Evolutionary conservation across 2,888 invertebrate species (phyloP).

Genomic region (Herminia tarsipennalis): DNA sequence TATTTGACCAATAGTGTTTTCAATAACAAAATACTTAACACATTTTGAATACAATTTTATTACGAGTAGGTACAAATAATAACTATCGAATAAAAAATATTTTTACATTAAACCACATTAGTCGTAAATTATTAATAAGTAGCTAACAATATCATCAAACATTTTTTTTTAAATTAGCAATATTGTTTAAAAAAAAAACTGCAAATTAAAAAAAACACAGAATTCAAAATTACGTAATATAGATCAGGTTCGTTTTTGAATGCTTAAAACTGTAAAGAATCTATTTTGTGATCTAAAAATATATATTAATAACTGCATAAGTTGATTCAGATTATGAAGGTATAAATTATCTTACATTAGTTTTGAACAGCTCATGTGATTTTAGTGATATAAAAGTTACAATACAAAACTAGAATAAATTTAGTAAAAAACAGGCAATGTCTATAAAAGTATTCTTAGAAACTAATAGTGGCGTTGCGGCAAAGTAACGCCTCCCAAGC

Average conservation of each 20-base stretch:
- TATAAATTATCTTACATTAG: too few relatives aligned
- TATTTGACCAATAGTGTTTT: slow-evolving; percentile 47
- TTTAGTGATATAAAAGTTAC: background rate
- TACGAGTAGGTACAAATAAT: slow-evolving; percentile 65
- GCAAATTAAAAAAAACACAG: slow-evolving; percentile 69
- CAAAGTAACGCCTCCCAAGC: slow-evolving; percentile 25
- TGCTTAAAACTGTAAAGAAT: too few relatives aligned
- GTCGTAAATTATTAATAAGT: slow-evolving; percentile 54
- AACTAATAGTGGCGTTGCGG: slow-evolving; percentile 40
- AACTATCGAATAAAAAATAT: slow-evolving; percentile 57
- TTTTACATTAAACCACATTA: slow-evolving; percentile 53
- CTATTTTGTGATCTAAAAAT: too few relatives aligned
- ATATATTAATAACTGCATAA: slow-evolving; percentile 36
- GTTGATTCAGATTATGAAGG: slow-evolving; percentile 12
- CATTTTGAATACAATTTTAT: slow-evolving; percentile 61
- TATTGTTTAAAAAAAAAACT: slow-evolving; percentile 58
- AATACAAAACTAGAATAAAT: slow-evolving; percentile 6
- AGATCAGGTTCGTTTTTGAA: too few relatives aligned
- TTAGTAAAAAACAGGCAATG: slow-evolving; percentile 20
- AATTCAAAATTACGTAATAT: too few relatives aligned
- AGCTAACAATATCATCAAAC: slow-evolving; percentile 65
- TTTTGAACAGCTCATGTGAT: slow-evolving; percentile 20
- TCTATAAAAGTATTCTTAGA: slow-evolving; percentile 24
- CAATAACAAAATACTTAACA: slow-evolving; percentile 74
- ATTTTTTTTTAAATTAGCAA: slow-evolving; percentile 58